phyloP scores from a whole-genome alignment of 2,113 vertebrate genomes.

The Blennius ocellaris region DNA sequence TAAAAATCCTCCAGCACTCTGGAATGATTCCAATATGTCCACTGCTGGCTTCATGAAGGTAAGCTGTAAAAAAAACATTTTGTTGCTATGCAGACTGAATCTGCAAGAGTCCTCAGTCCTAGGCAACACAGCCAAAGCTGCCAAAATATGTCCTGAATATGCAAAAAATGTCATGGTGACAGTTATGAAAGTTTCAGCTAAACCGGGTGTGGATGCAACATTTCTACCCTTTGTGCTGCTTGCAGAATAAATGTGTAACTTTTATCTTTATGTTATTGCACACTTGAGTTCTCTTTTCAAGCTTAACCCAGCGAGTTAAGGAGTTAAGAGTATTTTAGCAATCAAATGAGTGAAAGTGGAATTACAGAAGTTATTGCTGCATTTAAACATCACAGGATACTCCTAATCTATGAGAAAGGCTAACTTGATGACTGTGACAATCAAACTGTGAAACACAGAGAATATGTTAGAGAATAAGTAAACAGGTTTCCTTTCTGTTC shows the following conservation, averaged over 20 bases:
- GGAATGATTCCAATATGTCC: conserved; percentile 43
- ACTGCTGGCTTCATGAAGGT: conserved; percentile 26
- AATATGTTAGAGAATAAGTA: background rate
- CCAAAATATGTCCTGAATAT: conserved; percentile 37
- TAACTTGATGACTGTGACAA: background rate
- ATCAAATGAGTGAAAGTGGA: background rate
- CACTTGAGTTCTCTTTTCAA: background rate
- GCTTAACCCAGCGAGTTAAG: background rate
- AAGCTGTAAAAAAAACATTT: conserved; percentile 43
- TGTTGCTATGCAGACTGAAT: conserved; percentile 44
- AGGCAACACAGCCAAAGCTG: conserved; percentile 62
- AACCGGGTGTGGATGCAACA: background rate
- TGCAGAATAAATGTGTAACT: background rate
- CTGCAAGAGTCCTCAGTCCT: conserved; percentile 44
- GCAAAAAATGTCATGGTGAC: conserved; percentile 33
- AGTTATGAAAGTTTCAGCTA: conserved; percentile 1
- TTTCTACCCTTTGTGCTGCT: conserved; percentile 9
- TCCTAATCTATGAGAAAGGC: background rate
- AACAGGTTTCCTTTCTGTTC: too few relatives aligned
- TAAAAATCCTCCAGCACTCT: conserved; percentile 30
- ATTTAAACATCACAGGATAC: too few relatives aligned
- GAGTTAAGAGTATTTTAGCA: background rate
- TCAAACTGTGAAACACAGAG: background rate
- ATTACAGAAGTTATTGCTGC: too few relatives aligned
- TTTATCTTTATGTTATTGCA: background rate